A percentile compares a stretch with the other conserved stretches of the same genome.
phyloP scores from a whole-genome alignment of 2,888 invertebrate species.

The Andrena flavipes region DNA sequence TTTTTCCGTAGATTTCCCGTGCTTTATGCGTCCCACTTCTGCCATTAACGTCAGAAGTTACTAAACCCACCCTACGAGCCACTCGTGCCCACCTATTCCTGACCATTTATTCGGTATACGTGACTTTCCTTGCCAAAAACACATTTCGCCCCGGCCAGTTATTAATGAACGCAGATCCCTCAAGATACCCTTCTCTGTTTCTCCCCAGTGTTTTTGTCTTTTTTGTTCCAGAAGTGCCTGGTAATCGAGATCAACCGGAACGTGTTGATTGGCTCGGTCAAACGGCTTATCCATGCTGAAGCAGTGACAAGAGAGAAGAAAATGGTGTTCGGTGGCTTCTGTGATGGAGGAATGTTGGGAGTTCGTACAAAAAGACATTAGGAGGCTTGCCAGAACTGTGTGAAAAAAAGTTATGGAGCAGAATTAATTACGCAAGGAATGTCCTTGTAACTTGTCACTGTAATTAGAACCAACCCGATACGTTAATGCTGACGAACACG shows the following conservation, averaged over 20 bases:
- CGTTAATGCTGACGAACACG: no score
- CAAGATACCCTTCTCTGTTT: slow-evolving; percentile 33
- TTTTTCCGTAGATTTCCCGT: slow-evolving; percentile 79
- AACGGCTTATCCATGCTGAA: background rate
- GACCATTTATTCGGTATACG: slow-evolving; percentile 79
- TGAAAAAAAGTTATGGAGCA: no score
- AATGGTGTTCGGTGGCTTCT: no score
- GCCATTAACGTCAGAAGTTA: slow-evolving; percentile 80
- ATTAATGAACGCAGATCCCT: slow-evolving; percentile 77
- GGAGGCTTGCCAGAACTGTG: no score
- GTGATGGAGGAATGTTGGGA: no score
- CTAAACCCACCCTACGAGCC: slow-evolving; percentile 47
- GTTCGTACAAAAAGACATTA: no score
- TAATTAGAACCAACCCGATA: no score
- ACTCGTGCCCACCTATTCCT: slow-evolving; percentile 44
- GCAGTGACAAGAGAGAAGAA: background rate
- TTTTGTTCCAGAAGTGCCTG: slow-evolving; percentile 49
- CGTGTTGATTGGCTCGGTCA: background rate
- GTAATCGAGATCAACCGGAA: slow-evolving; percentile 23
- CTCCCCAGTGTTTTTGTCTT: slow-evolving; percentile 20
- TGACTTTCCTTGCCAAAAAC: slow-evolving; percentile 80
- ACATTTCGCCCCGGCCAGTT: slow-evolving; percentile 76
- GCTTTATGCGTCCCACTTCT: slow-evolving; percentile 83
- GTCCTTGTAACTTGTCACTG: no score
- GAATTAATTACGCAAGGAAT: no score